These are phyloP conservation scores for Linhomoeus sp. DNA, from an alignment of 2,888 invertebrate genomes.

Conservation along the genomic window DNA sequence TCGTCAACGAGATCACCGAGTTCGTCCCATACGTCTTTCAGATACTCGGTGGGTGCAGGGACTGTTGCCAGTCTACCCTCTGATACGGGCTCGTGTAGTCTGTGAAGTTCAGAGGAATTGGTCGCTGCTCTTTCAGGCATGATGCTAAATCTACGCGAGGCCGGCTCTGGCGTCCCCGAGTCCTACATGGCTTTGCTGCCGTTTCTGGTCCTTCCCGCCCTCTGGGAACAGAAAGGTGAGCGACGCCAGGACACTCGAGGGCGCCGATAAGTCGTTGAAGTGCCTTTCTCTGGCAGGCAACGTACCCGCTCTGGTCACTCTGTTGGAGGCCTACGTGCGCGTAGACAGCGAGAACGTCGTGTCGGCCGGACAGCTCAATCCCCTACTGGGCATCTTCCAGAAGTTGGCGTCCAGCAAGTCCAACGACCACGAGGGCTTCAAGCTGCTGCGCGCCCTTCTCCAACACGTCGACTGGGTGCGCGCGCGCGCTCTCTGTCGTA, in stretches of 20 bases:
- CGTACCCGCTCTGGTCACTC: slow-evolving; percentile 72
- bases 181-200: slow-evolving; percentile 74
- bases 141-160: slow-evolving; percentile 45
- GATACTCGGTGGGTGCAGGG: slow-evolving; percentile 37
- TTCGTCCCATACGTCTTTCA: slow-evolving; percentile 98
- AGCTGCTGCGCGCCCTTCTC: slow-evolving; percentile 63
- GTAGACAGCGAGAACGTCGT: slow-evolving; percentile 46
- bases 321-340: slow-evolving; percentile 64
- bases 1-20: slow-evolving; percentile 67
- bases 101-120: too few species aligned
- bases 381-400: slow-evolving; percentile 78
- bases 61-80: background rate
- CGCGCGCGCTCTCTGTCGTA: background rate
- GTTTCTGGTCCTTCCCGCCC: slow-evolving; percentile 61
- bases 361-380: slow-evolving; percentile 41
- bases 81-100: too few species aligned
- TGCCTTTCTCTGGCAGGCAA: slow-evolving; percentile 51
- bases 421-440: slow-evolving; percentile 89
- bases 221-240: slow-evolving; percentile 64
- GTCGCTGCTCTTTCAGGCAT: too few species aligned
- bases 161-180: slow-evolving; percentile 38
- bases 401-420: slow-evolving; percentile 82
- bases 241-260: too few species aligned
- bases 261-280: too few species aligned
- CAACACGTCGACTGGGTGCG: slow-evolving; percentile 59